A percentile compares a stretch with the other conserved stretches of the same genome.
phyloP scores from a whole-genome alignment of 2,888 invertebrate genomes.

The Platycheirus rosarum region DNA sequence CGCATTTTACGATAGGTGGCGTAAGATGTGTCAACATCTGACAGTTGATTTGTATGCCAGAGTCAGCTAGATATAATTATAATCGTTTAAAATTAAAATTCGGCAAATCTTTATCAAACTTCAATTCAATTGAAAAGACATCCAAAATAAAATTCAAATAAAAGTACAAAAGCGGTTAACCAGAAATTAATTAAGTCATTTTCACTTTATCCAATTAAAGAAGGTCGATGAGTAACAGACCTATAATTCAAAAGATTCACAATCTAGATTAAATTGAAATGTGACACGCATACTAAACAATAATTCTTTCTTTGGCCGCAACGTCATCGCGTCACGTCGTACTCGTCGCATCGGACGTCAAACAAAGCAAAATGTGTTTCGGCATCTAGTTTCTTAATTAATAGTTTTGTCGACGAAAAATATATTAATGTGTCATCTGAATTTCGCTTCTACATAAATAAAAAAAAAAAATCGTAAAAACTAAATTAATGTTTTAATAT shows the following conservation, averaged over 20 bases:
- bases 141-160: background rate
- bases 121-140: conserved; percentile 5
- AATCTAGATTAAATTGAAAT: conserved; percentile 74
- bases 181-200: conserved; percentile 48
- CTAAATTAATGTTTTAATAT: background rate
- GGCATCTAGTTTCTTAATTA: conserved; percentile 47
- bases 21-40: too few relatives aligned
- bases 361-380: conserved; percentile 36
- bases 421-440: conserved; percentile 62
- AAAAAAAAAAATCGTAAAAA: too few relatives aligned
- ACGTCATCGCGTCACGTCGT: too few relatives aligned
- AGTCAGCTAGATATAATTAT: too few relatives aligned
- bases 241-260: conserved; percentile 68
- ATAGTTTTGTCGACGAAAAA: conserved; percentile 65
- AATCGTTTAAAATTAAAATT: background rate
- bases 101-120: conserved; percentile 10
- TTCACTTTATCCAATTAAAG: conserved; percentile 71
- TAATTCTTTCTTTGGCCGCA: conserved; percentile 1
- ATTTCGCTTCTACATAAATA: conserved; percentile 22
- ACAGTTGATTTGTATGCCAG: too few relatives aligned
- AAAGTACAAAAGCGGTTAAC: background rate
- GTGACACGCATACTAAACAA: conserved; percentile 70
- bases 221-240: conserved; percentile 72
- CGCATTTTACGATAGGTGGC: too few relatives aligned
- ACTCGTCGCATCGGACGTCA: too few relatives aligned